Conservation (phyloP, 1,140 invertebrate species). For the Phymorhynchus buccinoides region DNA sequence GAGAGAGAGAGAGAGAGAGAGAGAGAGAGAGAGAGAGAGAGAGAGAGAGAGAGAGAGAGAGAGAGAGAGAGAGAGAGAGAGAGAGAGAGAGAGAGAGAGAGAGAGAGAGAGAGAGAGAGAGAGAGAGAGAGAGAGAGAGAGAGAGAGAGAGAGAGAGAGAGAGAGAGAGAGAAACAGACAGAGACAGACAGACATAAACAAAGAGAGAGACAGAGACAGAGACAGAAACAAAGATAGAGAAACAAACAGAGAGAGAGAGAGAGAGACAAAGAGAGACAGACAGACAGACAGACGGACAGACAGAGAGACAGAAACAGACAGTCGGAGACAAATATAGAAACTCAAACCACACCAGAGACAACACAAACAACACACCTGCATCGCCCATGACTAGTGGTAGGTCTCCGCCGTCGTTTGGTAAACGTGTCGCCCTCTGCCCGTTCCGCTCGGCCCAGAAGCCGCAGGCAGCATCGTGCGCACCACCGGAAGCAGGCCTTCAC, state of each 20-base stretch:
- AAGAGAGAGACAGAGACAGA: neutral
- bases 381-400: constrained; percentile 21
- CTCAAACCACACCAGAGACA: too few species aligned
- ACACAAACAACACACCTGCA: neutral
- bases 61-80: too few species aligned
- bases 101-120: too few species aligned
- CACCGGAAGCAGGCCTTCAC: constrained; percentile 62
- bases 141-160: too few species aligned
- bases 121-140: too few species aligned
- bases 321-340: too few species aligned
- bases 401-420: neutral
- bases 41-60: too few species aligned
- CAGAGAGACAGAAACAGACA: neutral
- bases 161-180: neutral
- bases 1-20: neutral
- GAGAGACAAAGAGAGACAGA: neutral
- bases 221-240: neutral
- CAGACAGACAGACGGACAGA: neutral
- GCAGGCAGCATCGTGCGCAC: constrained; percentile 40
- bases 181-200: neutral
- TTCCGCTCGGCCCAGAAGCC: constrained; percentile 27
- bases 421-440: neutral
- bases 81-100: too few species aligned
- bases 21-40: neutral
- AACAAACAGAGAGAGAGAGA: neutral